Evolutionary conservation across 2,888 invertebrate genomes (phyloP).

Genomic region (Opisthograptis luteolata): DNA sequence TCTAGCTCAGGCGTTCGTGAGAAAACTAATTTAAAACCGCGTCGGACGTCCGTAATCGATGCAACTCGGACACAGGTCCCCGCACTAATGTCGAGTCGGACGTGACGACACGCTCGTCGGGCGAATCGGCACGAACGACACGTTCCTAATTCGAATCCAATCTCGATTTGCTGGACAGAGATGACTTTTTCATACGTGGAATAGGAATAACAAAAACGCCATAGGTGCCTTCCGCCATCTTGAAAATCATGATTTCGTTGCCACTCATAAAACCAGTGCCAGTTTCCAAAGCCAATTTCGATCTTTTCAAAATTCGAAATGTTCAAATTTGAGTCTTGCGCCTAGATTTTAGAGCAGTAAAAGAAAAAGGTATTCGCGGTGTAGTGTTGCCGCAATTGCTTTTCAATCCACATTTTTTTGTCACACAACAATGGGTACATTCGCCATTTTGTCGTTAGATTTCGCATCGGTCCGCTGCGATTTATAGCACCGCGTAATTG

Average conservation of each 20-base stretch:
- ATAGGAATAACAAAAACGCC: constrained; percentile 32
- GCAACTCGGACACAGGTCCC: constrained; percentile 32
- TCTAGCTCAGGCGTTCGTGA: constrained; percentile 29
- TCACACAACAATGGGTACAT: constrained; percentile 48
- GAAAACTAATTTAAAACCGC: constrained; percentile 39
- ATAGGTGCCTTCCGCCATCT: too few species aligned
- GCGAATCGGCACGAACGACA: constrained; percentile 44
- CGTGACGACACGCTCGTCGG: constrained; percentile 46
- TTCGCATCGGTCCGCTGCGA: constrained; percentile 53
- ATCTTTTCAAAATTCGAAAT: constrained; percentile 28
- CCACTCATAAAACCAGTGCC: too few species aligned
- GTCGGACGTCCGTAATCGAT: constrained; percentile 38
- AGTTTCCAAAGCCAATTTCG: constrained; percentile 52
- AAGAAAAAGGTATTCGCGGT: constrained; percentile 14
- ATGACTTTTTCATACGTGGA: constrained; percentile 34
- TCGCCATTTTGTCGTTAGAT: constrained; percentile 52
- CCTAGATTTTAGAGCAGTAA: constrained; percentile 1
- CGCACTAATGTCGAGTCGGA: constrained; percentile 40
- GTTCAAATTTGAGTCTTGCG: constrained; percentile 29
- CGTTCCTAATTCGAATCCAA: constrained; percentile 45
- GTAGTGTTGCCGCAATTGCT: constrained; percentile 37
- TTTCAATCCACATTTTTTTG: constrained; percentile 58
- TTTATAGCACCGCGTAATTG: constrained; percentile 57
- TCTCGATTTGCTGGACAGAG: constrained; percentile 33
- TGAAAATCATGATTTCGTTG: too few species aligned